A percentile compares a stretch with the other conserved stretches of the same genome.
These are phyloP conservation scores for Osmoderma eremita DNA, from an alignment of 2,888 invertebrate genomes.

Conservation along the genomic window DNA sequence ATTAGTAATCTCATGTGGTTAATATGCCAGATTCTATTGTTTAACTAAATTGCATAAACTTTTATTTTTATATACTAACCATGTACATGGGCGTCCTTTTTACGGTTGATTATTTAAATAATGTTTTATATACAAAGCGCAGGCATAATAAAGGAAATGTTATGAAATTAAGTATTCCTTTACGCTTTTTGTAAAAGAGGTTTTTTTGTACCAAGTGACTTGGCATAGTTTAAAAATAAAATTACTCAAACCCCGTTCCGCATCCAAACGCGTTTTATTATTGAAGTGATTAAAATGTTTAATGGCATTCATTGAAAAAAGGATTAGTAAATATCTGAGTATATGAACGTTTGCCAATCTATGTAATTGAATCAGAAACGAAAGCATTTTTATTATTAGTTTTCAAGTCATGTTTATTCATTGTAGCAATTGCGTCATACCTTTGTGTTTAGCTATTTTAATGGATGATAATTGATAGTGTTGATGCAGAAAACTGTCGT, in stretches of 20 bases:
- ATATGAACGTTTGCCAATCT: background rate
- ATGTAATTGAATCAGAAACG: background rate
- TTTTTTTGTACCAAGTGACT: slow-evolving; percentile 15
- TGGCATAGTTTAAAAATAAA: slow-evolving; percentile 27
- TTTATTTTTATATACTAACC: too few relatives aligned
- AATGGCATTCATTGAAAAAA: background rate
- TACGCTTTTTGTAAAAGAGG: too few relatives aligned
- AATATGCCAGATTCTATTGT: too few relatives aligned
- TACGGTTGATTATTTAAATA: too few relatives aligned
- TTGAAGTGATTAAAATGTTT: background rate
- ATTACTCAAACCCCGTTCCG: slow-evolving; percentile 2
- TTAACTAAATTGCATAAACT: too few relatives aligned
- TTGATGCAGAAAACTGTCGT: slow-evolving; percentile 15
- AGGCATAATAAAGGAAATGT: too few relatives aligned
- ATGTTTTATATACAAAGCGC: too few relatives aligned
- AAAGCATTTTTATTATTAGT: slow-evolving; percentile 16
- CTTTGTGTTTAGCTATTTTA: slow-evolving; percentile 1
- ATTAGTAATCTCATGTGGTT: too few relatives aligned
- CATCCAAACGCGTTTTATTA: slow-evolving; percentile 3
- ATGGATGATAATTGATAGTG: slow-evolving; percentile 4
- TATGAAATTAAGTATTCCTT: too few relatives aligned
- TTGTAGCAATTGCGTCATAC: slow-evolving; percentile 13
- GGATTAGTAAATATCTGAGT: background rate
- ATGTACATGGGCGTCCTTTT: too few relatives aligned
- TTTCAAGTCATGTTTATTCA: slow-evolving; percentile 30